Conservation (phyloP, 1,140 invertebrate species). For the Macrotrachela quadricornifera region DNA sequence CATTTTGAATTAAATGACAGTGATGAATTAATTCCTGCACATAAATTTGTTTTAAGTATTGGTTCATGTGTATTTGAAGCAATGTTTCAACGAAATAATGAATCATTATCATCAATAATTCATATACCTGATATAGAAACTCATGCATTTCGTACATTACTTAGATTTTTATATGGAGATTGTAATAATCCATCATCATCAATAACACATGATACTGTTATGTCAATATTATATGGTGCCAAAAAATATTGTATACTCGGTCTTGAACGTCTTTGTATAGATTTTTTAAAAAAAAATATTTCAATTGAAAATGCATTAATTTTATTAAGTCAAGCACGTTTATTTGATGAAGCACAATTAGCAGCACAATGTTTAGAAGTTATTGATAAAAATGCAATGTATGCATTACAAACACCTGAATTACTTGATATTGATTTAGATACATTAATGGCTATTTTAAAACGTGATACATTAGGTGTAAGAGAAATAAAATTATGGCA, state of each 20-base stretch:
- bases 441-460: constrained; percentile 53
- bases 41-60: constrained; percentile 58
- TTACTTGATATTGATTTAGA: constrained; percentile 67
- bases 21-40: constrained; percentile 53
- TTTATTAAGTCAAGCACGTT: constrained; percentile 48
- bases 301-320: constrained; percentile 64
- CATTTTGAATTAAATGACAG: constrained; percentile 42
- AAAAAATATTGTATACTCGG: constrained; percentile 66
- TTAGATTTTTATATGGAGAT: constrained; percentile 54
- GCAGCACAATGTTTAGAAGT: constrained; percentile 56
- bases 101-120: constrained; percentile 43
- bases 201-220: constrained; percentile 55
- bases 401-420: constrained; percentile 56
- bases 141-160: constrained; percentile 36
- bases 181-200: constrained; percentile 52
- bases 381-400: constrained; percentile 61
- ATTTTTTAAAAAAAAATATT: constrained; percentile 56
- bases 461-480: constrained; percentile 58
- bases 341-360: constrained; percentile 58
- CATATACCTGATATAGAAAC: constrained; percentile 64
- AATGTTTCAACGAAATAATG: constrained; percentile 54
- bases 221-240: constrained; percentile 51
- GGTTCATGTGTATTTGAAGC: constrained; percentile 64
- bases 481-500: constrained; percentile 58
- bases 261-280: constrained; percentile 58